Evolutionary conservation across 2,888 invertebrate genomes (phyloP).

Genomic region (Heliconius charithonia): DNA sequence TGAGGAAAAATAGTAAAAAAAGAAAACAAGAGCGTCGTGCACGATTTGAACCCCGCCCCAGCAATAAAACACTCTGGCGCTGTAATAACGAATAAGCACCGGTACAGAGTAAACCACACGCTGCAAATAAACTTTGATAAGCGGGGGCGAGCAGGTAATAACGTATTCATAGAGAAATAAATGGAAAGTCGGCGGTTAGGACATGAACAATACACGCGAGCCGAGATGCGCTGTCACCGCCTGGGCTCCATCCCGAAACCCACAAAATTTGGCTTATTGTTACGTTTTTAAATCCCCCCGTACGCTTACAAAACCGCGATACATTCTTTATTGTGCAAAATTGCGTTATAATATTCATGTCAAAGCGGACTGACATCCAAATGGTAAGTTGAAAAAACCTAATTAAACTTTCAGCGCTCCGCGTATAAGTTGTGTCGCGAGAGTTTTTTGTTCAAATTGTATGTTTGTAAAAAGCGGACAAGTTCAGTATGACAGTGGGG

Average conservation of each 20-base stretch:
- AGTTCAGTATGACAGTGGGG: constrained; percentile 71
- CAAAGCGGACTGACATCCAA: constrained; percentile 58
- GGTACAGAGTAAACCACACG: constrained; percentile 83
- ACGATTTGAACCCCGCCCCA: constrained; percentile 78
- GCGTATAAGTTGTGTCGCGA: constrained; percentile 55
- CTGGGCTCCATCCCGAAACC: constrained; percentile 54
- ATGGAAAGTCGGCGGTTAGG: constrained; percentile 84
- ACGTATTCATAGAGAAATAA: constrained; percentile 85
- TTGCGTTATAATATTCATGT: constrained; percentile 80
- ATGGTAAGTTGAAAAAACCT: constrained; percentile 67
- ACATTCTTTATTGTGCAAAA: constrained; percentile 76
- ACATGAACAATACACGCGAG: constrained; percentile 78
- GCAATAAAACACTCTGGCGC: constrained; percentile 83
- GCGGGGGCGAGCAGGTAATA: constrained; percentile 84
- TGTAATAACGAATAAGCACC: constrained; percentile 84
- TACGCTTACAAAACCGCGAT: constrained; percentile 69
- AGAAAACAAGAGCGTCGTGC: constrained; percentile 76
- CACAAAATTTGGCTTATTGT: constrained; percentile 72
- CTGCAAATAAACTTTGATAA: constrained; percentile 84
- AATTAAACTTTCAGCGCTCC: constrained; percentile 70
- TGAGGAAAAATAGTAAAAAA: constrained; percentile 64
- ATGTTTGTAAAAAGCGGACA: constrained; percentile 64
- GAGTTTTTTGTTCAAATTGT: constrained; percentile 63
- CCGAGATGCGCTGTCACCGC: constrained; percentile 77
- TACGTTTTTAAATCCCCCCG: constrained; percentile 73